Evolutionary conservation across 2,113 vertebrate species (phyloP).

Genomic region (Brachirus orientalis): DNA sequence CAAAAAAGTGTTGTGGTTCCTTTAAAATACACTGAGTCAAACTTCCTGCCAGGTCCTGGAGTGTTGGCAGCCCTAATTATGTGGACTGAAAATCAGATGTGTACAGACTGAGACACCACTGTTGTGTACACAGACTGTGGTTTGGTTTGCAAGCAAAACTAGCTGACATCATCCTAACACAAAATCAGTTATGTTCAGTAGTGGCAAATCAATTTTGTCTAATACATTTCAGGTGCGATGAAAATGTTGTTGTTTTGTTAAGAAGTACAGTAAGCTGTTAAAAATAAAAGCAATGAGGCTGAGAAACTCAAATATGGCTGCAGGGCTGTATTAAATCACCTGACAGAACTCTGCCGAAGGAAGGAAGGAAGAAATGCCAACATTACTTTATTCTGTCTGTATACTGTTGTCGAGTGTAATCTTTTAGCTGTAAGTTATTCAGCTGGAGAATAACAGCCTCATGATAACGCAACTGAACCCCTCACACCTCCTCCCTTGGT

Average conservation of each 20-base stretch:
- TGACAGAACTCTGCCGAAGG: constrained; percentile 36
- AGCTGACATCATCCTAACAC: constrained; percentile 1
- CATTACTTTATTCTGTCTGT: constrained; percentile 52
- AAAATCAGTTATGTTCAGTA: constrained; percentile 44
- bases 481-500: constrained; percentile 22
- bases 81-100: constrained; percentile 15
- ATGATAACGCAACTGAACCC: constrained; percentile 54
- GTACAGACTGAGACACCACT: constrained; percentile 19
- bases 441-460: constrained; percentile 56
- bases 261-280: constrained; percentile 30
- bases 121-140: constrained; percentile 1
- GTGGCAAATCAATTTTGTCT: constrained; percentile 21
- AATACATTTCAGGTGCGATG: constrained; percentile 24
- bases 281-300: constrained; percentile 11
- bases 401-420: constrained; percentile 63
- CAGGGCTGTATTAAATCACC: constrained; percentile 43
- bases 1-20: not conserved
- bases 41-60: not conserved
- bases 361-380: constrained; percentile 52
- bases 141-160: constrained; percentile 20
- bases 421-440: constrained; percentile 69
- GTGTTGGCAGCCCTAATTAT: constrained; percentile 30
- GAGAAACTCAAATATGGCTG: constrained; percentile 46
- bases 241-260: constrained; percentile 26
- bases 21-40: not conserved